These are phyloP conservation scores for Lithophane ornitopus DNA, from an alignment of 2,888 invertebrate species.

Conservation along the genomic window DNA sequence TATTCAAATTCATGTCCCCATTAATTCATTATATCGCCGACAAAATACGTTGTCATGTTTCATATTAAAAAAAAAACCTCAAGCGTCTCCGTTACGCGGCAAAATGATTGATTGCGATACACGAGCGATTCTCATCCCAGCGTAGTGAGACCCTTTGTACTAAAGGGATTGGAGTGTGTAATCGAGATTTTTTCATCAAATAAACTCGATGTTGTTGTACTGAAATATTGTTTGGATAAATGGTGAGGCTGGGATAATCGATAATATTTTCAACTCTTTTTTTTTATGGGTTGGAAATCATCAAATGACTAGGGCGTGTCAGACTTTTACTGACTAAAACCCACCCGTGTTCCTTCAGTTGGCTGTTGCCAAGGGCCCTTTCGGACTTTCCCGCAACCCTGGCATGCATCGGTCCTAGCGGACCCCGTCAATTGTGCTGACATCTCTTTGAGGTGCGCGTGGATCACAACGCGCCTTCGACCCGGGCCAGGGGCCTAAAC, in stretches of 20 bases:
- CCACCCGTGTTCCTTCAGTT: no score
- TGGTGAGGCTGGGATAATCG: not conserved
- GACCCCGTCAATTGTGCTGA: no score
- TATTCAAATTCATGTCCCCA: constrained; percentile 61
- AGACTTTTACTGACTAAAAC: no score
- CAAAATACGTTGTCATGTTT: constrained; percentile 73
- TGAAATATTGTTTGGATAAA: constrained; percentile 15
- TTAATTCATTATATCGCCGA: constrained; percentile 62
- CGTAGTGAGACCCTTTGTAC: constrained; percentile 35
- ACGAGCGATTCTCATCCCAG: constrained; percentile 37
- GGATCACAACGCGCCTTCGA: no score
- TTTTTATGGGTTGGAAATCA: no score
- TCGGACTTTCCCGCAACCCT: no score
- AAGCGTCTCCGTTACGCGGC: constrained; percentile 67
- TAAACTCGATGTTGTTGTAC: not conserved
- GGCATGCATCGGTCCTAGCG: no score
- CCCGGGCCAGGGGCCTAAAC: no score
- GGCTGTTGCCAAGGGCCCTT: no score
- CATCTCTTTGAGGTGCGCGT: no score
- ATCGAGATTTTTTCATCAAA: constrained; percentile 42
- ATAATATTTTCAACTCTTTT: no score
- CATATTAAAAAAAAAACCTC: constrained; percentile 73
- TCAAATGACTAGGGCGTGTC: no score
- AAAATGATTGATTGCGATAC: constrained; percentile 75
- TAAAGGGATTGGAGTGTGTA: constrained; percentile 33